Conservation (phyloP, 2,888 invertebrate species). For the Catocala nupta region DNA sequence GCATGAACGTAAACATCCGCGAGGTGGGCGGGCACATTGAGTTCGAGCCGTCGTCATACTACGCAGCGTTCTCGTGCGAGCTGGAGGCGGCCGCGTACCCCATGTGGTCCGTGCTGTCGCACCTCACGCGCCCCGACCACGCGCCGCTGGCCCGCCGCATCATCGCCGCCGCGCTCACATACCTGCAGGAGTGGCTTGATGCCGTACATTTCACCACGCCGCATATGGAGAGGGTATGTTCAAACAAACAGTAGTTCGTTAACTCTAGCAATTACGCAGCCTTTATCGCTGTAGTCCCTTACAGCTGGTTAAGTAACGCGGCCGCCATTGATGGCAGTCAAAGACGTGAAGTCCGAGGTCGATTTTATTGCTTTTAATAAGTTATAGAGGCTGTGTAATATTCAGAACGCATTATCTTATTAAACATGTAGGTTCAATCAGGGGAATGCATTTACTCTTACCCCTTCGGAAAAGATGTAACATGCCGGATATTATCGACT, state of each 20-base stretch:
- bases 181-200: conserved; percentile 96
- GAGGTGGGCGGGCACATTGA: conserved; percentile 97
- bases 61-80: conserved; percentile 99
- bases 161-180: conserved; percentile 91
- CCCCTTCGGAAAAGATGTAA: too few species aligned
- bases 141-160: conserved; percentile 92
- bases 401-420: too few species aligned
- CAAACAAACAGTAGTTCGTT: background rate
- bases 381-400: too few species aligned
- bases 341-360: too few species aligned
- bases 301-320: too few species aligned
- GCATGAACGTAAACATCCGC: conserved; percentile 98
- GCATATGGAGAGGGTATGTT: conserved; percentile 81
- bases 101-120: conserved; percentile 98
- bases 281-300: too few species aligned
- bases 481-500: too few species aligned
- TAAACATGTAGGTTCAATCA: too few species aligned
- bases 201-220: conserved; percentile 92
- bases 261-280: too few species aligned
- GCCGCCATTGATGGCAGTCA: too few species aligned
- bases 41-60: conserved; percentile 98
- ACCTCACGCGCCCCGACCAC: conserved; percentile 92
- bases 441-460: too few species aligned
- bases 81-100: conserved; percentile 98
- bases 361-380: too few species aligned